A percentile compares a stretch with the other conserved stretches of the same genome.
Conservation (phyloP, 2,888 invertebrate genomes). For the Dryocosmus kuriphilus region DNA sequence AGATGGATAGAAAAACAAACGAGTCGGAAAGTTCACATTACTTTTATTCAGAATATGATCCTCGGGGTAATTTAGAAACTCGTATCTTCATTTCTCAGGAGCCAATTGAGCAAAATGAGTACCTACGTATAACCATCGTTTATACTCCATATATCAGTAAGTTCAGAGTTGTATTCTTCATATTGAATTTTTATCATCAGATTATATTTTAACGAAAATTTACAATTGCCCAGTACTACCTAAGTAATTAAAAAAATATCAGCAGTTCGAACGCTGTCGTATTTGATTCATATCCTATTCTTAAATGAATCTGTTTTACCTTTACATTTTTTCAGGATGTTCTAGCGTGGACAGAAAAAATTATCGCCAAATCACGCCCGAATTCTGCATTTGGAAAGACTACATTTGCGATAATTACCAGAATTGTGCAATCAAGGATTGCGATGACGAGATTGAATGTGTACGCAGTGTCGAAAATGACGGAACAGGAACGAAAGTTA, state of each 20-base stretch:
- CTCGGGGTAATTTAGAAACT: slow-evolving; percentile 75
- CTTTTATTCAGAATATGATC: slow-evolving; percentile 52
- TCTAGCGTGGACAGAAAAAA: slow-evolving; percentile 56
- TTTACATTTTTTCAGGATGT: slow-evolving; percentile 62
- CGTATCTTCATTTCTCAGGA: slow-evolving; percentile 75
- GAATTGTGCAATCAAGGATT: slow-evolving; percentile 78
- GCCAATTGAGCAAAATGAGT: slow-evolving; percentile 65
- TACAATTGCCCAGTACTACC: too few species aligned
- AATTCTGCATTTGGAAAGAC: slow-evolving; percentile 76
- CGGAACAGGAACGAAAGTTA: slow-evolving; percentile 75
- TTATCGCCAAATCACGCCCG: slow-evolving; percentile 60
- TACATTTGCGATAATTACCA: slow-evolving; percentile 77
- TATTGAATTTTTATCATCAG: too few species aligned
- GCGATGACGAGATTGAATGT: slow-evolving; percentile 78
- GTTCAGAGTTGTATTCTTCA: neutral
- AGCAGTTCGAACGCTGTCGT: too few species aligned
- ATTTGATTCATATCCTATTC: neutral
- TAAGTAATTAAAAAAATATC: too few species aligned
- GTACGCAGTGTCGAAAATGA: slow-evolving; percentile 58
- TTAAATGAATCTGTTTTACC: neutral
- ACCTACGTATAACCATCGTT: slow-evolving; percentile 76
- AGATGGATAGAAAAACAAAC: slow-evolving; percentile 66
- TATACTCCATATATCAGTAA: slow-evolving; percentile 78
- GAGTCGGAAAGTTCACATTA: slow-evolving; percentile 58
- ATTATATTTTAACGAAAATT: too few species aligned